Conservation (phyloP, 2,888 invertebrate species). For the Eupithecia insigniata region DNA sequence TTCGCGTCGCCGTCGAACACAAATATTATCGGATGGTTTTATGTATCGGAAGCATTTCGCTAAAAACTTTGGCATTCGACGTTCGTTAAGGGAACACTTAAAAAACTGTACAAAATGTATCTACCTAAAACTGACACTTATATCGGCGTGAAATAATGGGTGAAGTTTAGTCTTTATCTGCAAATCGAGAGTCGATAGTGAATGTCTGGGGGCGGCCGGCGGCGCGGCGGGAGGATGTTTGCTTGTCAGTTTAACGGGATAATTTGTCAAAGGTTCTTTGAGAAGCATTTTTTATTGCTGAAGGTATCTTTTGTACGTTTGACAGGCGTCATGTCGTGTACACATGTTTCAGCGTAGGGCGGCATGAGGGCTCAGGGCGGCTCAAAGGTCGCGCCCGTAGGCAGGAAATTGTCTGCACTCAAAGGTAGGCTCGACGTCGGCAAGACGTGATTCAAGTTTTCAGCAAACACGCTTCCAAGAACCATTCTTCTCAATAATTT, state of each 20-base stretch:
- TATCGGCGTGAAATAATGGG: conserved; percentile 47
- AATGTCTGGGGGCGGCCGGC: conserved; percentile 35
- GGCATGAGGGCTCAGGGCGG: conserved; percentile 59
- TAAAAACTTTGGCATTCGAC: conserved; percentile 78
- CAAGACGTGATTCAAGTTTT: conserved; percentile 25
- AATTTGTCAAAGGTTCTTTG: conserved; percentile 79
- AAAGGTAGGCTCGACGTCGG: conserved; percentile 25
- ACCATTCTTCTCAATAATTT: conserved; percentile 7
- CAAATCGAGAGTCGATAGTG: conserved; percentile 44
- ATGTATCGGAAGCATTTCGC: conserved; percentile 83
- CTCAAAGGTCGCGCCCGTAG: conserved; percentile 48
- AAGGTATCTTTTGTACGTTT: conserved; percentile 68
- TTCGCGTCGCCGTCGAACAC: conserved; percentile 76
- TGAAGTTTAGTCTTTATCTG: conserved; percentile 49
- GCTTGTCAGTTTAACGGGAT: conserved; percentile 60
- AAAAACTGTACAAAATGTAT: conserved; percentile 59
- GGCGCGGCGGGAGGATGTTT: conserved; percentile 37
- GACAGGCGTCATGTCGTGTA: conserved; percentile 71
- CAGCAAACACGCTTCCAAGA: conserved; percentile 17
- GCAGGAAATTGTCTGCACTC: conserved; percentile 39
- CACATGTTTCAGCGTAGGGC: conserved; percentile 59
- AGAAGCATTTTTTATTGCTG: conserved; percentile 65
- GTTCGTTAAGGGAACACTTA: conserved; percentile 61
- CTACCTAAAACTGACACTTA: conserved; percentile 48
- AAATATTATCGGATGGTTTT: conserved; percentile 81